Base-by-base conservation (phyloP, 2,888 invertebrate species). In the Anthrax anthrax region DNA sequence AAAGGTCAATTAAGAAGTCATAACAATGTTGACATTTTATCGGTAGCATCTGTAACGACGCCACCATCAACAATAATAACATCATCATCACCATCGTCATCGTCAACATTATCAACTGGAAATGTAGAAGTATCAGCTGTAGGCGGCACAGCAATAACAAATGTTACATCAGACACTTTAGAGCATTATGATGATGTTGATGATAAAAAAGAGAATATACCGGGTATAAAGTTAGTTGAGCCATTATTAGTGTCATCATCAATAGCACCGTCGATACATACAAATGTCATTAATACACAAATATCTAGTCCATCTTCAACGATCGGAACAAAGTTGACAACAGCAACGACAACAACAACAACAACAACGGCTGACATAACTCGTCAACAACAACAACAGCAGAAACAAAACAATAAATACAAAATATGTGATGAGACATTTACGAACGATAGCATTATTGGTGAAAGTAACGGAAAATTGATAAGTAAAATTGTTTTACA, bases 211-310 rank as follows among this genome's bases (percentile, higher is more conserved):
- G 43, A 39, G 13, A 47, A 47, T 50, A 17, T 52, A 51, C 19
- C 54, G 51, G 17, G 41, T 51, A 39, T 38, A 43, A 4, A 37
- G 32, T 13, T 12, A 37, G 4, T 6, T n/a, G 12, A 19, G 27
- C 5, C 39, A 34, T 54, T 60, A 73, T 57, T 68, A 73, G 56
- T 61, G 70, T 56, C 49, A 70, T 62, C 64, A 73, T 62, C 55
- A 60, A 58, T 72, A 79, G 62, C 67, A 74, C 59, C 57, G 70
- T 43, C 67, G 71, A 9, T 32, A 12, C 12, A 8, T 12, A 12
- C 29, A 12, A 23, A 23, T 23, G 23, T 23, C 3, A 32, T 13
- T 14, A n/a, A 18, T 17, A 12, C 37, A 16, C 27, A 14, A 14
- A 27, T 27, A 12, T 27, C 23, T n/a, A 42, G 18, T 18, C 16